Base-by-base conservation (phyloP, 2,113 vertebrate species). In the Vimba vimba region DNA sequence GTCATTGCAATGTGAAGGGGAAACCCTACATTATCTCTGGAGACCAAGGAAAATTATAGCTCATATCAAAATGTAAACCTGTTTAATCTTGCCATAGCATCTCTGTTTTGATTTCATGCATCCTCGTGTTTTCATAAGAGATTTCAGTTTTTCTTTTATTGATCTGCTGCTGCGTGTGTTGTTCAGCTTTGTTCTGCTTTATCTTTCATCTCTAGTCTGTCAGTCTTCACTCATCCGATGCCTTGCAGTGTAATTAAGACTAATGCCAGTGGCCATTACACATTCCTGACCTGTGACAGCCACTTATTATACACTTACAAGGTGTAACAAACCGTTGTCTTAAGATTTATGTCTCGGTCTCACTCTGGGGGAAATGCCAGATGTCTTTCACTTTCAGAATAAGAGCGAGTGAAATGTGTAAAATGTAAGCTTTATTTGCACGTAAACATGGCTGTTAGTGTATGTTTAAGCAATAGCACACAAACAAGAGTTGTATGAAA, bases 231-330 rank as follows among this genome's bases (percentile, higher is more conserved):
- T 88, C 89, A 88, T 89, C 83, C 90, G 74, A 89, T 39, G 85
- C 23, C 82, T 90, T 91, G 85, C 90, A 87, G 89, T 89, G 86
- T 90, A 90, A 91, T 92, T 88, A 90, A 84, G 89, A 92, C 85
- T 89, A 82, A 89, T 85, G 91, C 90, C 91, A 82, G 88, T 84
- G 88, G 92, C 90, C 87, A 78, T 92, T 89, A 86, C 82, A 90
- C 91, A 93, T 93, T 93, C 92, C 91, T 89, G 79, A 79, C 83
- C 83, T 87, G 84, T 91, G 92, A 92, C 91, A 93, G 92, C 91
- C 90, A 89, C 90, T 91, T 91, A 94, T 95, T 94, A 93, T 87
- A 83, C 88, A 81, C 91, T 90, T 83, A 91, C 89, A 88, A 91
- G 84, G 86, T 89, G 89, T 91, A 91, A 93, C 91, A 91, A 92